Conservation (phyloP, 2,113 vertebrate genomes). For the Pelecanoides urinatrix region DNA sequence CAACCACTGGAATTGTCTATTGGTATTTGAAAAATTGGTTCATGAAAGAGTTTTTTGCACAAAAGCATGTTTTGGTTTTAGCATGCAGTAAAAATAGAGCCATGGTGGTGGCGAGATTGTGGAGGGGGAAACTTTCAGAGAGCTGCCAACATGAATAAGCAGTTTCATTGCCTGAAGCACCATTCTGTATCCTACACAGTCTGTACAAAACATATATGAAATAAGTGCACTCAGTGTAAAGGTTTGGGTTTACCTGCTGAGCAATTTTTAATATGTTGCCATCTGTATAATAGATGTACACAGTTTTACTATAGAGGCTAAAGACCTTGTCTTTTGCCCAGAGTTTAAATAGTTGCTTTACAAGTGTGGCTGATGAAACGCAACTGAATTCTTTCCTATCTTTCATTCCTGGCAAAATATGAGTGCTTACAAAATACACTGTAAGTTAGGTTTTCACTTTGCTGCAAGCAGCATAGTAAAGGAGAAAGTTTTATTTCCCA, state of each 20-base stretch:
- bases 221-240: background rate
- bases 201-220: background rate
- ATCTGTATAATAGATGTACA: background rate
- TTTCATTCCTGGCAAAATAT: background rate
- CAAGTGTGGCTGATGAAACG: background rate
- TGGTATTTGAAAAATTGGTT: background rate
- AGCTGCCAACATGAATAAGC: background rate
- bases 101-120: background rate
- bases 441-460: background rate
- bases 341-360: background rate
- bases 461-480: background rate
- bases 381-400: background rate
- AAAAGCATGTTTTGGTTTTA: background rate
- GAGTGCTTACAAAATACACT: background rate
- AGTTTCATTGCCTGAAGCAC: background rate
- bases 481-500: background rate
- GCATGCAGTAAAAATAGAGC: background rate
- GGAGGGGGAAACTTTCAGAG: background rate
- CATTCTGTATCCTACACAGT: background rate
- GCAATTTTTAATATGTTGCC: background rate
- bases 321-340: background rate
- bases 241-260: background rate
- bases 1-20: background rate
- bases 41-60: background rate
- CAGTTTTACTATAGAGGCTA: background rate